phyloP scores from a whole-genome alignment of 2,113 vertebrate genomes.

The Anthoscopus minutus region DNA sequence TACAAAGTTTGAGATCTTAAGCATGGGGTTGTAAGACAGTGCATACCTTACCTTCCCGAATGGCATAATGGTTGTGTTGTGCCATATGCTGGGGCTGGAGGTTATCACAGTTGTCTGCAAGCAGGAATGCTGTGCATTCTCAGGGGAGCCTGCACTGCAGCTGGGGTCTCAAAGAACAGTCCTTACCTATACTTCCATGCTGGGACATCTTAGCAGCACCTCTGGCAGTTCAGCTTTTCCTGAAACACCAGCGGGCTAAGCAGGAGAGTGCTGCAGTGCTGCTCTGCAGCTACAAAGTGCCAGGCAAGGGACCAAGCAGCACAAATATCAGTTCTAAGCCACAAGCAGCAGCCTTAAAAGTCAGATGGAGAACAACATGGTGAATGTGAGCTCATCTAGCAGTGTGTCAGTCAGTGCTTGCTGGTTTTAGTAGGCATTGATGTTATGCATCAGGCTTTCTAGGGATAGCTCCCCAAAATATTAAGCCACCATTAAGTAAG shows the following conservation, averaged over 20 bases:
- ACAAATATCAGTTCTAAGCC: neutral
- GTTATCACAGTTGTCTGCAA: neutral
- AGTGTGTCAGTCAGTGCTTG: neutral
- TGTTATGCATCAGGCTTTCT: neutral
- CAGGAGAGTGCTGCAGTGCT: fast-evolving
- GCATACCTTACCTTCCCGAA: neutral
- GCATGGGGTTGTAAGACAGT: neutral
- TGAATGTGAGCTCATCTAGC: neutral
- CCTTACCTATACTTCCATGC: neutral
- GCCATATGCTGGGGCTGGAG: neutral
- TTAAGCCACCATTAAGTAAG: neutral
- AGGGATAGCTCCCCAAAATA: neutral
- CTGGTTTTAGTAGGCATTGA: neutral
- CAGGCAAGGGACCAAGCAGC: neutral
- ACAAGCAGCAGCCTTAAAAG: neutral
- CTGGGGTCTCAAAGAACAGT: neutral
- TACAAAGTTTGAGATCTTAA: neutral
- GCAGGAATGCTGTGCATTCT: neutral
- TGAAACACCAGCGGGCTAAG: neutral
- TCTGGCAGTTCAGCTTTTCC: neutral
- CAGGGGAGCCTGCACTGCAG: neutral
- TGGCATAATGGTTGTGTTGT: too few species aligned
- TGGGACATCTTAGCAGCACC: neutral
- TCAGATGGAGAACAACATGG: neutral
- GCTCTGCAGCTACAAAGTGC: neutral